Conservation (phyloP, 2,888 invertebrate genomes). For the Loripinus fragilis region DNA sequence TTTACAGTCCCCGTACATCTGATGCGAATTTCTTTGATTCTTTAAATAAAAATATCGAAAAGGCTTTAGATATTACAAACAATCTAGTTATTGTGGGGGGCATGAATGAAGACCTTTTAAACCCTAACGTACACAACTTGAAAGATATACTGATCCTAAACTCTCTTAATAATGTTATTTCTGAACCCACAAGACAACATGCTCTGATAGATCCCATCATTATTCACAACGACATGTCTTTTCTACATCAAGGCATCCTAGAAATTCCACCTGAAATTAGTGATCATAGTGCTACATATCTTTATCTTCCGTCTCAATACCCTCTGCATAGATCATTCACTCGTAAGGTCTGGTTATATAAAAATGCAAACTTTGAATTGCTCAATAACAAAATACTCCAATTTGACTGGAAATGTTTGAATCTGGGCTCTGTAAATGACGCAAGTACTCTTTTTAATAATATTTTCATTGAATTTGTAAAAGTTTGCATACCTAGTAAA, state of each 20-base stretch:
- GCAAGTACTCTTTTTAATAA: background rate
- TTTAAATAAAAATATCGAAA: too few relatives aligned
- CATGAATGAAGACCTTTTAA: too few relatives aligned
- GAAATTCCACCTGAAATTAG: background rate
- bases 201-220: background rate
- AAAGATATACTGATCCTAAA: too few relatives aligned
- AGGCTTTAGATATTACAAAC: too few relatives aligned
- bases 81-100: too few relatives aligned
- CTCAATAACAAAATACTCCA: background rate
- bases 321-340: too few relatives aligned
- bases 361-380: background rate
- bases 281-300: background rate
- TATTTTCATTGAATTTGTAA: background rate
- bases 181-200: too few relatives aligned
- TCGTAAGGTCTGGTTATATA: background rate
- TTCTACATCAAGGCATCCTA: background rate
- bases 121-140: too few relatives aligned
- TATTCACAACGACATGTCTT: background rate
- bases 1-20: too few relatives aligned
- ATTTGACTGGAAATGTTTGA: background rate
- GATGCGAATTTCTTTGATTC: too few relatives aligned
- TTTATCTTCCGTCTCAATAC: too few relatives aligned
- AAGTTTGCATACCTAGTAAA: slow-evolving; percentile 27
- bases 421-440: background rate
- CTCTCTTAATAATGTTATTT: too few relatives aligned